A percentile compares a stretch with the other conserved stretches of the same genome.
These are phyloP conservation scores for Parotia lawesii DNA, from an alignment of 2,113 vertebrate species.

Conservation along the genomic window DNA sequence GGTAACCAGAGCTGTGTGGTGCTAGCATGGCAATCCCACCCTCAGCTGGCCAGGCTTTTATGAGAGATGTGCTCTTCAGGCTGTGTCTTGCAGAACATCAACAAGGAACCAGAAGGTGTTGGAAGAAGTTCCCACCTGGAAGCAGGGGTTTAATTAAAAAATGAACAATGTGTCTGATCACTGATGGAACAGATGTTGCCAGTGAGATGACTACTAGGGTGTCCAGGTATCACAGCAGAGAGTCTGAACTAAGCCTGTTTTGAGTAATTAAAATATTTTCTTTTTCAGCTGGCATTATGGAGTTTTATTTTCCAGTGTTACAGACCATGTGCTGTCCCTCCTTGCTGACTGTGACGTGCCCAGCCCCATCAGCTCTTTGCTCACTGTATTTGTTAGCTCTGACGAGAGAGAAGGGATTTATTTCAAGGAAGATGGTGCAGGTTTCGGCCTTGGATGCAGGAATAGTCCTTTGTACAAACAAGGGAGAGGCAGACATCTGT, in stretches of 20 bases:
- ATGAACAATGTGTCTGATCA: background rate
- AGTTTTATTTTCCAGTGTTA: background rate
- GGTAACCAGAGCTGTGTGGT: background rate
- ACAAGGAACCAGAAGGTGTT: background rate
- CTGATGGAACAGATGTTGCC: background rate
- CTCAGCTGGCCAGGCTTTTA: background rate
- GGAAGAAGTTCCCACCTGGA: background rate
- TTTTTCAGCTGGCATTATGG: background rate
- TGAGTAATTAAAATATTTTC: background rate
- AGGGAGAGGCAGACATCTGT: background rate
- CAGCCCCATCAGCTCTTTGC: background rate
- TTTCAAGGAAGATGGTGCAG: background rate
- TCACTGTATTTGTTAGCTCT: background rate
- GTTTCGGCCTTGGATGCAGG: background rate
- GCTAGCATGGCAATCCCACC: background rate
- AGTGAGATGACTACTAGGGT: background rate
- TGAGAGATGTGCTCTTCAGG: background rate
- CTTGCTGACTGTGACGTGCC: background rate
- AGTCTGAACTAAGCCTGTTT: background rate
- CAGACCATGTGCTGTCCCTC: background rate
- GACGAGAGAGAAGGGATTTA: background rate
- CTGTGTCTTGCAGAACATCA: rapidly evolving
- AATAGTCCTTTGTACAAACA: background rate
- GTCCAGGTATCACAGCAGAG: background rate
- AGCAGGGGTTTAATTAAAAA: background rate